Evolutionary conservation across 2,888 invertebrate genomes (phyloP).

Genomic region (Drosophila antonietae): DNA sequence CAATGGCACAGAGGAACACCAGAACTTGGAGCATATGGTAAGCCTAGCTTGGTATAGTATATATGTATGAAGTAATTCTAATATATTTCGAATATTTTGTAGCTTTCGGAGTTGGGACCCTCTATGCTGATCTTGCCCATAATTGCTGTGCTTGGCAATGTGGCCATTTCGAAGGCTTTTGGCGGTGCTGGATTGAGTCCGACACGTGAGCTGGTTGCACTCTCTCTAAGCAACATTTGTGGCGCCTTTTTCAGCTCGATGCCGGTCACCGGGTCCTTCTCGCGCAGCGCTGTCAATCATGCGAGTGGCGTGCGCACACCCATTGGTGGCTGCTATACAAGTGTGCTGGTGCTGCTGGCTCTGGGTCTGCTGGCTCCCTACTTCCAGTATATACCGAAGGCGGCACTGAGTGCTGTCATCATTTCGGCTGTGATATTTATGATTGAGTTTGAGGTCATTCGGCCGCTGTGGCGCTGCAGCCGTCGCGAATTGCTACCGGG

Average conservation of each 20-base stretch:
- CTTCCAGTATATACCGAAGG: constrained; percentile 95
- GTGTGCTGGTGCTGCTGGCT: constrained; percentile 92
- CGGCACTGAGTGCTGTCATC: constrained; percentile 95
- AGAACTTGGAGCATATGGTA: constrained; percentile 81
- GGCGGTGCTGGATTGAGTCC: constrained; percentile 93
- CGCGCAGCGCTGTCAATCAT: constrained; percentile 96
- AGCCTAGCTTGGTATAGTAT: background rate
- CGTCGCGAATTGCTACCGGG: constrained; percentile 92
- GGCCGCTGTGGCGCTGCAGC: constrained; percentile 93
- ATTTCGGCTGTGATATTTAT: constrained; percentile 97
- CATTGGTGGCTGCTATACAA: constrained; percentile 93
- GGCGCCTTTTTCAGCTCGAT: constrained; percentile 96
- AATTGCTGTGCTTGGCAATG: constrained; percentile 95
- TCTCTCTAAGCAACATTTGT: constrained; percentile 93
- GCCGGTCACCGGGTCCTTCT: constrained; percentile 96
- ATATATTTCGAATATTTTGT: background rate
- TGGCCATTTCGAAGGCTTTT: constrained; percentile 98
- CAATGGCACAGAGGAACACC: constrained; percentile 77
- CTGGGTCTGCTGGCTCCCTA: constrained; percentile 94
- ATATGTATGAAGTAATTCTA: no score
- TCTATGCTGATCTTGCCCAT: constrained; percentile 94
- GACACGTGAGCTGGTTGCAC: constrained; percentile 94
- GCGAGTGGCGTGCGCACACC: constrained; percentile 97
- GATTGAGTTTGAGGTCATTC: constrained; percentile 95
- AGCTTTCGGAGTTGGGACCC: constrained; percentile 92